Conservation (phyloP, 2,797 vertebrate species). For the Staurois parvus region DNA sequence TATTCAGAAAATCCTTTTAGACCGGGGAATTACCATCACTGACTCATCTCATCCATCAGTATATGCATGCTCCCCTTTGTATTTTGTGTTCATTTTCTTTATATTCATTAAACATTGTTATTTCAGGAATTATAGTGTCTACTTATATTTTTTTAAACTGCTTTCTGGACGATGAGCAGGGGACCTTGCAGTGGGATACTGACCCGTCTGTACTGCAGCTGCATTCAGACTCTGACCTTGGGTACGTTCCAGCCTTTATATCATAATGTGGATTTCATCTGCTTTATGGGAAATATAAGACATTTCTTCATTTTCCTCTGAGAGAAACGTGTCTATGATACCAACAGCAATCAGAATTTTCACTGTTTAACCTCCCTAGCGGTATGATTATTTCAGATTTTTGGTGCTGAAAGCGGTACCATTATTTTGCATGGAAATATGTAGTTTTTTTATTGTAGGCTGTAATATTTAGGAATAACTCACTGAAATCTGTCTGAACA, state of each 20-base stretch:
- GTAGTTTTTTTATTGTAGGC: too few species aligned
- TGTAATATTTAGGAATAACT: too few species aligned
- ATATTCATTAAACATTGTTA: neutral
- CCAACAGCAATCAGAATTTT: too few species aligned
- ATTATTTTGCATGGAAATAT: too few species aligned
- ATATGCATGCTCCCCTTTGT: neutral
- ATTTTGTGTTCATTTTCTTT: neutral
- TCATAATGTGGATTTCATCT: neutral
- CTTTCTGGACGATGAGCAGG: conserved; percentile 85
- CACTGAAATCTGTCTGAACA: too few species aligned
- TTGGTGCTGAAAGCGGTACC: too few species aligned
- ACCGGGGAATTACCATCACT: neutral
- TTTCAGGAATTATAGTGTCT: conserved; percentile 8
- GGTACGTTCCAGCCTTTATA: conserved; percentile 81
- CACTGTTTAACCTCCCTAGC: too few species aligned
- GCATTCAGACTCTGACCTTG: conserved; percentile 96
- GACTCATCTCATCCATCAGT: conserved; percentile 16
- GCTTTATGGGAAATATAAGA: neutral
- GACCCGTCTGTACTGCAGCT: conserved; percentile 98
- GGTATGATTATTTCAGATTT: too few species aligned
- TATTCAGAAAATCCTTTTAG: too few species aligned
- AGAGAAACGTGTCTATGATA: too few species aligned
- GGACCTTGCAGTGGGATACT: conserved; percentile 99
- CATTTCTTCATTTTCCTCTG: too few species aligned
- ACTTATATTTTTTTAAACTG: conserved; percentile 62